A percentile compares a stretch with the other conserved stretches of the same genome.
These are phyloP conservation scores for Volucella inflata DNA, from an alignment of 2,888 invertebrate species.

Conservation along the genomic window DNA sequence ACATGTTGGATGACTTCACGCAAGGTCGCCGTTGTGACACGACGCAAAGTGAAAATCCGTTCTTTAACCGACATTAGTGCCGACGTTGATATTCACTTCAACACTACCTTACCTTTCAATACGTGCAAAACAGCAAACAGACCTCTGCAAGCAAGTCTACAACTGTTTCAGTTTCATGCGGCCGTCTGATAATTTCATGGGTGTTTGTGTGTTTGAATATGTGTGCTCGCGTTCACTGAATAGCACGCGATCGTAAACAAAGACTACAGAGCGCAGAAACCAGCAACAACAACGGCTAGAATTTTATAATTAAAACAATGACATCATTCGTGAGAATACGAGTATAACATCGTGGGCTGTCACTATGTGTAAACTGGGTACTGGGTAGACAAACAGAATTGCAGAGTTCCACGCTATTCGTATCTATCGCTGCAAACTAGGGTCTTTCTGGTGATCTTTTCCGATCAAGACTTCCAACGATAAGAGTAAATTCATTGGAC, in stretches of 20 bases:
- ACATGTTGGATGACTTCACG: constrained; percentile 64
- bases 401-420: constrained; percentile 18
- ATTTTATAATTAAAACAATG: constrained; percentile 56
- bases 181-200: constrained; percentile 48
- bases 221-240: constrained; percentile 37
- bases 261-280: constrained; percentile 5
- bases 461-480: constrained; percentile 25
- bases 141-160: too few relatives aligned
- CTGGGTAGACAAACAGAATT: constrained; percentile 17
- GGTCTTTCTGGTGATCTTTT: constrained; percentile 35
- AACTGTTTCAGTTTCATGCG: constrained; percentile 3
- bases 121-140: constrained; percentile 4
- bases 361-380: neutral
- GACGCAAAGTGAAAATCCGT: constrained; percentile 9
- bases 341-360: constrained; percentile 52
- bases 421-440: neutral
- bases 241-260: constrained; percentile 58
- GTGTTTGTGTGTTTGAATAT: constrained; percentile 46
- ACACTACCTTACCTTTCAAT: constrained; percentile 16
- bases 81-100: neutral
- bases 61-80: constrained; percentile 25
- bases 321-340: constrained; percentile 70
- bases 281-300: constrained; percentile 18
- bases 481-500: neutral
- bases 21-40: constrained; percentile 60